Percentiles rank a stretch among this genome's conserved stretches.
Evolutionary conservation across 2,113 vertebrate species (phyloP).

Genomic region (Otis tarda): DNA sequence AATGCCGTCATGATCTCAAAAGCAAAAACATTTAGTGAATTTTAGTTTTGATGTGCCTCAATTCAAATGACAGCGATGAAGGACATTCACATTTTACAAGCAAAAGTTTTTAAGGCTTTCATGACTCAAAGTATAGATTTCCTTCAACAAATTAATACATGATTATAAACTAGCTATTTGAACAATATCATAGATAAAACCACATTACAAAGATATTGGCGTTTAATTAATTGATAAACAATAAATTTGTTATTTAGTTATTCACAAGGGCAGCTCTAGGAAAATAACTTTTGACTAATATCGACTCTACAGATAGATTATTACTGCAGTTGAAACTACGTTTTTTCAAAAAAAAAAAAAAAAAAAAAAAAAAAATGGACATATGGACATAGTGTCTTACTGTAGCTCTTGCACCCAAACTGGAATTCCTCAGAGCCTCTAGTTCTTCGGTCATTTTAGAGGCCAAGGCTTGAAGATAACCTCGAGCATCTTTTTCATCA

Average conservation of each 20-base stretch:
- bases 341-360: not conserved
- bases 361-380: not conserved
- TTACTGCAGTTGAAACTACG: not conserved
- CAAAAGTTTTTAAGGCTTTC: not conserved
- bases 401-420: slow-evolving; percentile 91
- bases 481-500: slow-evolving; percentile 97
- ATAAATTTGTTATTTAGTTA: not conserved
- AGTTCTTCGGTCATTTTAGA: slow-evolving; percentile 99
- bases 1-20: not conserved
- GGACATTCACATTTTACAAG: not conserved
- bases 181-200: not conserved
- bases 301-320: not conserved
- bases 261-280: not conserved
- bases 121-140: not conserved
- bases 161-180: not conserved
- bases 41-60: not conserved
- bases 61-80: not conserved
- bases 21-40: not conserved
- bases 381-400: slow-evolving; percentile 70
- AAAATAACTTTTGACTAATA: not conserved
- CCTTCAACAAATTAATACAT: not conserved
- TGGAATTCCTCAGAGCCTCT: slow-evolving; percentile 92
- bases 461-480: slow-evolving; percentile 96
- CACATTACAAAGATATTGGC: not conserved
- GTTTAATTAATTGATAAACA: not conserved